These are phyloP conservation scores for Glaucomys volans DNA, from an alignment of 2,113 vertebrate genomes.

Conservation along the genomic window DNA sequence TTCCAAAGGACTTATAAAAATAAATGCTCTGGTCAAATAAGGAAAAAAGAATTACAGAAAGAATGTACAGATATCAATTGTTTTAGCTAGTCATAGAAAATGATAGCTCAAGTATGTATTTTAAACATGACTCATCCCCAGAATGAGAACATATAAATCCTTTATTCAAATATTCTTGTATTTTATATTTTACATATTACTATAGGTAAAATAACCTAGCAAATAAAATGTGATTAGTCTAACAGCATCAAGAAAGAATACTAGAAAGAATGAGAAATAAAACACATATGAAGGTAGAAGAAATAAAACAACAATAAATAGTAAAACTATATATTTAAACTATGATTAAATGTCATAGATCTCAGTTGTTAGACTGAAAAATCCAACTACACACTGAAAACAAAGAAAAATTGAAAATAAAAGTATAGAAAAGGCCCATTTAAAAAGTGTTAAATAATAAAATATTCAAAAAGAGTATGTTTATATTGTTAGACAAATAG, in stretches of 20 bases:
- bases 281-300: neutral
- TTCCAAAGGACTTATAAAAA: neutral
- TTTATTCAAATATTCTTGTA: neutral
- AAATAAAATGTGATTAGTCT: neutral
- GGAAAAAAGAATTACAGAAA: neutral
- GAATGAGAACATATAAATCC: neutral
- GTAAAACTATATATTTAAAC: neutral
- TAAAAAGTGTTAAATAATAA: neutral
- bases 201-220: neutral
- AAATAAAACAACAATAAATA: neutral
- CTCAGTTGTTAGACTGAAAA: neutral
- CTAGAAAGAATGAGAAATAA: neutral
- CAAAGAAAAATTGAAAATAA: neutral
- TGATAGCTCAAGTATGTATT: neutral
- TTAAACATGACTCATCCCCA: neutral
- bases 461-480: neutral
- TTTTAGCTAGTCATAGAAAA: neutral
- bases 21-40: neutral
- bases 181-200: neutral
- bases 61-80: neutral
- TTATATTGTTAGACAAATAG: neutral
- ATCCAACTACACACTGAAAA: neutral
- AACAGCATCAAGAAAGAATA: neutral
- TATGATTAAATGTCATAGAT: conserved; percentile 3
- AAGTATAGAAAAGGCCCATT: neutral